phyloP scores from a whole-genome alignment of 1,140 invertebrate genomes.

The Neodiprion lecontei region DNA sequence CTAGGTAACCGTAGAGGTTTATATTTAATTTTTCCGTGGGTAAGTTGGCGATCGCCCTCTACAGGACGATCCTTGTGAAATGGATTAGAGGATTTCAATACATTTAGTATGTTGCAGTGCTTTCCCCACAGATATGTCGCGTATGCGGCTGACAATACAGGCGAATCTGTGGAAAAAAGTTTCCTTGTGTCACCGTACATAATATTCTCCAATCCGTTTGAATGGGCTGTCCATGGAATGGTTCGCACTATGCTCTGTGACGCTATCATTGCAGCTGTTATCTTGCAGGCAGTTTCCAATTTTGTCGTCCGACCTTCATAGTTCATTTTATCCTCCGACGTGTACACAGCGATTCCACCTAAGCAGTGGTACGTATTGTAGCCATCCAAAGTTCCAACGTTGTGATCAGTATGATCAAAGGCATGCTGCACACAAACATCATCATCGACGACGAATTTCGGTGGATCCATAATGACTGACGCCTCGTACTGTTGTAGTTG shows the following conservation, averaged over 20 bases:
- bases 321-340: constrained; percentile 42
- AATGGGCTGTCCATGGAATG: background rate
- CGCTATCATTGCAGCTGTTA: background rate
- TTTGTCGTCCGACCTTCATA: constrained; percentile 18
- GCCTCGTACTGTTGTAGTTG: constrained; percentile 46
- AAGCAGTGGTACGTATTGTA: constrained; percentile 47
- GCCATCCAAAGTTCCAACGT: constrained; percentile 47
- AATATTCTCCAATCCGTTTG: background rate
- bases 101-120: background rate
- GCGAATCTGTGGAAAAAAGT: background rate
- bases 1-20: no score
- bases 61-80: no score
- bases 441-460: constrained; percentile 25
- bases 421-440: constrained; percentile 44
- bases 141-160: constrained; percentile 14
- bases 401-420: constrained; percentile 50
- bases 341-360: constrained; percentile 34
- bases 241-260: background rate
- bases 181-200: constrained; percentile 10
- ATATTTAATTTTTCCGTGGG: no score
- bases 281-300: constrained; percentile 16
- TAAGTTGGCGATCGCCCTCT: no score
- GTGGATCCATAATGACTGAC: constrained; percentile 44
- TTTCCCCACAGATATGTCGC: constrained; percentile 20
- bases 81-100: background rate